Percentiles rank a stretch among this genome's conserved stretches.
Evolutionary conservation across 2,113 vertebrate species (phyloP).

Genomic region (Pseudorasbora parva): DNA sequence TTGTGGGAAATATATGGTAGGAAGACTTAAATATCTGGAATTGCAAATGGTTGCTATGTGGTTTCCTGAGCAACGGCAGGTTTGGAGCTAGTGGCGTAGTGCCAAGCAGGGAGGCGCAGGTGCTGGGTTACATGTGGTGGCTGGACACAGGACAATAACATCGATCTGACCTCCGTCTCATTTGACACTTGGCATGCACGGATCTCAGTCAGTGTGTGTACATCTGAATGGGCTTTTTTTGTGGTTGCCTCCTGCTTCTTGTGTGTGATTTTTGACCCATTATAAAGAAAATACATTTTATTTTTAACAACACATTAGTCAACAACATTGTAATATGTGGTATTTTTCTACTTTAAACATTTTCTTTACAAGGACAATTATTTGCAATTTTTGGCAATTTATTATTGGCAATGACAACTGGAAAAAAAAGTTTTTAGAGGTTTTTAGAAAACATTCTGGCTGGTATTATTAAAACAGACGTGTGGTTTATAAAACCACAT

Average conservation of each 20-base stretch:
- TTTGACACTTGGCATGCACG: constrained; percentile 36
- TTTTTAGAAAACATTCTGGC: neutral
- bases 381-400: neutral
- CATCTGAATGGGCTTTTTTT: constrained; percentile 9
- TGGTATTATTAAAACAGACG: neutral
- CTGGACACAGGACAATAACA: constrained; percentile 22
- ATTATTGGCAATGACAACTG: neutral
- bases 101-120: neutral
- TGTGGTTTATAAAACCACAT: neutral
- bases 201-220: constrained; percentile 2
- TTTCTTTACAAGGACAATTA: neutral
- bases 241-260: neutral
- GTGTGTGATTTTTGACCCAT: neutral
- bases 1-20: neutral
- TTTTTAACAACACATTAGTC: neutral
- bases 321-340: too few relatives aligned
- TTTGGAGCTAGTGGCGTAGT: neutral
- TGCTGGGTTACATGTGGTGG: constrained; percentile 30
- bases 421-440: neutral
- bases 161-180: constrained; percentile 29
- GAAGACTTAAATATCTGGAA: neutral
- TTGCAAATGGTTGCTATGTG: neutral
- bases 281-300: neutral
- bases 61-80: constrained; percentile 28
- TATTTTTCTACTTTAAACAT: too few relatives aligned